Evolutionary conservation across 2,888 invertebrate species (phyloP), one percentile per base, ranked within the genome.

Genomic region (Nephrocerus scutellatus): DNA sequence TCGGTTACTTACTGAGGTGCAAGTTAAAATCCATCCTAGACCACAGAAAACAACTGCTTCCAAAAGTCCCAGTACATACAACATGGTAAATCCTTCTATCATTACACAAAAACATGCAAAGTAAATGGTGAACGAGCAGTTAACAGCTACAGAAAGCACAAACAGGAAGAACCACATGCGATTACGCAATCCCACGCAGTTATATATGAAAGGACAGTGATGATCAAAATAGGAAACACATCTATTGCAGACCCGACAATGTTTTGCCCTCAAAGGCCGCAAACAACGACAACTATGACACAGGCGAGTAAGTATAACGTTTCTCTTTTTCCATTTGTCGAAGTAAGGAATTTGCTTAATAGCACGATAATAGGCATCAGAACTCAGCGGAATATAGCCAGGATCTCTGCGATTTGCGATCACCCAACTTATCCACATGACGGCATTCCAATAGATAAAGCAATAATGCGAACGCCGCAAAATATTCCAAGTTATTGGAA

Each of bases 201-300:
- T 93, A 69, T 91, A 89, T 54, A 93, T 90, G 62, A 92, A 93
- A 0, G 92, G 92, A 62, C 93, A 93, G 63, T 93, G 92, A 68
- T 93, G 92, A 63, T 93, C 92, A 59, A 92, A 91, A 63, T 90
- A 88, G 2, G 81, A 80, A 3, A 89, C 85, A 59, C 88, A 88
- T 40, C 88, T 78, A 62, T 91, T 90, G 70, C 92, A 93, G 36
- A 90, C 82, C 32, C 90, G 78, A 56, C 93, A 93, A 64, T 93
- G 92, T 63, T 92, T 92, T 6, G 91, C 89, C 60, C 92, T 74
- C 23, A 90, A 62, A 0, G 92, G 91, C 48, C 90, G 75, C 43
- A 92, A 73, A 53, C 89, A 89, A 37, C 88, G 78, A 59, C 92
- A 93, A 30, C 91, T 91, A 60, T 93, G 92, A 57, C 93, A 93